These are phyloP conservation scores for Calidris pugnax DNA, from an alignment of 2,113 vertebrate species.

Conservation along the genomic window DNA sequence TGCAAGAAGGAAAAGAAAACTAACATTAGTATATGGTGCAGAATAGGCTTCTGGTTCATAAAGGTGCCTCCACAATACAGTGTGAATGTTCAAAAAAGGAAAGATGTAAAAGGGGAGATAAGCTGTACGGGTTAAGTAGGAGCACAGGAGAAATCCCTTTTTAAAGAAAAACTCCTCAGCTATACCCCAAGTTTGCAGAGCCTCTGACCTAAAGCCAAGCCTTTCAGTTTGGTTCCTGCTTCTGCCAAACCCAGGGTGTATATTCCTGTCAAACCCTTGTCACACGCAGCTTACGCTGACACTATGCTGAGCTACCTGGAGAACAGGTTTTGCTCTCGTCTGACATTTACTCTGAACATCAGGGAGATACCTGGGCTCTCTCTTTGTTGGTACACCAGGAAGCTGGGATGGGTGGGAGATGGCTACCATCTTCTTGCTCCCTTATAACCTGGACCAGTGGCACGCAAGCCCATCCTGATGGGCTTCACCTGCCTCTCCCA, in stretches of 20 bases:
- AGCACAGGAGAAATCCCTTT: not conserved
- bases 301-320: not conserved
- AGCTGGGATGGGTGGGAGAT: not conserved
- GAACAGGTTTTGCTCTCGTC: not conserved
- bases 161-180: not conserved
- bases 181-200: not conserved
- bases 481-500: not conserved
- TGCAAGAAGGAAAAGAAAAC: slow-evolving; percentile 27
- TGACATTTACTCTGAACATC: not conserved
- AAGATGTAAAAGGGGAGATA: not conserved
- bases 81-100: not conserved
- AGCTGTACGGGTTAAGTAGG: not conserved
- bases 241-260: not conserved
- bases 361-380: not conserved
- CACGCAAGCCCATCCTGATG: not conserved
- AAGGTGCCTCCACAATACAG: not conserved
- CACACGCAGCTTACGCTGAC: not conserved
- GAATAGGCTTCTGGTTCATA: not conserved
- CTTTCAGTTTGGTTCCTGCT: not conserved
- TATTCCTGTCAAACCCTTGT: not conserved
- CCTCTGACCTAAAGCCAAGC: not conserved
- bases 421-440: not conserved
- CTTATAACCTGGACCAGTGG: not conserved
- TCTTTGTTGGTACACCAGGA: not conserved
- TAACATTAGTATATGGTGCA: not conserved